These are phyloP conservation scores for Parasteatoda lunata DNA, from an alignment of 2,888 invertebrate genomes.

Conservation along the genomic window DNA sequence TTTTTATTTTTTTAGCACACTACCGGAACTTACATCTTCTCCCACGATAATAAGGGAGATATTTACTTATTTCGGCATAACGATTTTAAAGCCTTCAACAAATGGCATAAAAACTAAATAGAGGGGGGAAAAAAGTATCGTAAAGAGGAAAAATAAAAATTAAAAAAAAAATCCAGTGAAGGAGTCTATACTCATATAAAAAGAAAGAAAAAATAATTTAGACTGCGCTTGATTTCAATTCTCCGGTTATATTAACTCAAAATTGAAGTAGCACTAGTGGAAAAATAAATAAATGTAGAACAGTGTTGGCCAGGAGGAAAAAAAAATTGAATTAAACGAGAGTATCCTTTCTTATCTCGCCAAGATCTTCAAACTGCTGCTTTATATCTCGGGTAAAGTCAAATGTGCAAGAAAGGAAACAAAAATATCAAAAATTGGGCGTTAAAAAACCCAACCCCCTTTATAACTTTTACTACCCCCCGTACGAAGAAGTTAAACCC, in stretches of 20 bases:
- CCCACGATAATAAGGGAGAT: too few relatives aligned
- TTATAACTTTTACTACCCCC: not conserved
- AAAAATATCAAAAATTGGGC: constrained; percentile 56
- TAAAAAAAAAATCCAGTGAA: constrained; percentile 19
- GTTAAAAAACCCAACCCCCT: constrained; percentile 39
- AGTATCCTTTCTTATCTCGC: constrained; percentile 14
- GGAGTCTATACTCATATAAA: too few relatives aligned
- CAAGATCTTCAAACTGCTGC: constrained; percentile 44
- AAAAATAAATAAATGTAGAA: constrained; percentile 60
- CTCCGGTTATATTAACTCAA: constrained; percentile 21
- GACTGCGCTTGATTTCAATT: constrained; percentile 59
- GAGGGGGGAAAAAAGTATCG: not conserved
- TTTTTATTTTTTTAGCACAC: too few relatives aligned
- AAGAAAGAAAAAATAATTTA: constrained; percentile 46
- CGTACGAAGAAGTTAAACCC: not conserved
- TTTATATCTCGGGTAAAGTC: constrained; percentile 58
- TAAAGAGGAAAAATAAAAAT: not conserved
- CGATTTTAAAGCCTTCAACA: not conserved
- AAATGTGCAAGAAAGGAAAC: constrained; percentile 57
- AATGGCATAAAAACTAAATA: not conserved
- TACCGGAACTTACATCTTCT: too few relatives aligned
- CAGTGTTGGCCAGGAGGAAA: constrained; percentile 20
- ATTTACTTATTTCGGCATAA: not conserved
- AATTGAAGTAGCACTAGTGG: constrained; percentile 50
- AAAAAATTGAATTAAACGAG: constrained; percentile 61